Percentiles rank a stretch among this genome's conserved stretches.
Conservation (phyloP, 92 coral and sea anemone species). For the Epizoanthus stellaris region DNA sequence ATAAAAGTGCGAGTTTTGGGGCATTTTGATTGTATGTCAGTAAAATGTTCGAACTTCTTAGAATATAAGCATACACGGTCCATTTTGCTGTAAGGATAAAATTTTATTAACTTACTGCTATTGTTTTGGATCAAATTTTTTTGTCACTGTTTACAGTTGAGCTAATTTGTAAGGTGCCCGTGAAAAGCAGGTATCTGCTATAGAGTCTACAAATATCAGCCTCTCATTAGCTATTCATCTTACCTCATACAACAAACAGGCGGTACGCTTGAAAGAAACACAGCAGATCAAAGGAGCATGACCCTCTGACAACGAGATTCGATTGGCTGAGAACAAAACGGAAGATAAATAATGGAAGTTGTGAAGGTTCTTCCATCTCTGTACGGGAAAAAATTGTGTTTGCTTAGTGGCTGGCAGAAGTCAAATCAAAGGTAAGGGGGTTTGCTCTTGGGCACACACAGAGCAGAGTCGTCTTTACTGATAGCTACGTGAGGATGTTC, state of each 20-base stretch:
- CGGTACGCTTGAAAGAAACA: conserved; percentile 8
- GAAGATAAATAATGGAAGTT: conserved; percentile 23
- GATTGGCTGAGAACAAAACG: conserved; percentile 15
- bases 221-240: conserved; percentile 32
- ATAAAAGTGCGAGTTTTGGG: too few relatives aligned
- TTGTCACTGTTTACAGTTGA: neutral
- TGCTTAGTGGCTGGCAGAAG: neutral
- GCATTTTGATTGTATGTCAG: too few relatives aligned
- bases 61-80: too few relatives aligned
- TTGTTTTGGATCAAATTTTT: too few relatives aligned
- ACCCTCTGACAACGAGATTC: neutral
- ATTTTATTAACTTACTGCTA: too few relatives aligned
- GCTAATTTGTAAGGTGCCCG: neutral
- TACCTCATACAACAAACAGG: conserved; percentile 41
- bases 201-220: too few relatives aligned
- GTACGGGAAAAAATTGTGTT: neutral
- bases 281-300: neutral
- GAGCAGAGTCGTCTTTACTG: neutral
- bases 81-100: too few relatives aligned
- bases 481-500: too few relatives aligned
- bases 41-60: too few relatives aligned
- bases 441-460: neutral
- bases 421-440: conserved; percentile 10
- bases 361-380: neutral
- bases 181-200: neutral